Evolutionary conservation across 2,888 invertebrate species (phyloP).

Genomic region (Aricia artaxerxes): DNA sequence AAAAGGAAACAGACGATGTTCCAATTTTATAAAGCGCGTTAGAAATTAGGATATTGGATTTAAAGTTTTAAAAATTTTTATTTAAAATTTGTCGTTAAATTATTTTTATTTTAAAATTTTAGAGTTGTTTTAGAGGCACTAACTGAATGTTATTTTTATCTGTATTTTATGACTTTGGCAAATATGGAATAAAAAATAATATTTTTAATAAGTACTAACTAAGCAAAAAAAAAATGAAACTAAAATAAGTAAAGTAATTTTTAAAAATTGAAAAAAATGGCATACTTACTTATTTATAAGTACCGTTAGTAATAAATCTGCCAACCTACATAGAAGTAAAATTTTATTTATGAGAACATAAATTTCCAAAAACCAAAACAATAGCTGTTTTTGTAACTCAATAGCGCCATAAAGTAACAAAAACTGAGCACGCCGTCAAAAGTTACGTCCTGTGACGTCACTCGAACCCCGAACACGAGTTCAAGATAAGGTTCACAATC

Average conservation of each 20-base stretch:
- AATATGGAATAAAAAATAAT: neutral
- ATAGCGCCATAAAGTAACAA: conserved; percentile 30
- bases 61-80: conserved; percentile 37
- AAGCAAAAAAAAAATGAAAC: neutral
- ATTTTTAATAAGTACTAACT: neutral
- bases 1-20: conserved; percentile 52
- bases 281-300: neutral
- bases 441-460: conserved; percentile 45
- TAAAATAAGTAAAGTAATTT: neutral
- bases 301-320: neutral
- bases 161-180: neutral
- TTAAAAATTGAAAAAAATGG: neutral
- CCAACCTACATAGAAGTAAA: neutral
- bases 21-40: conserved; percentile 37
- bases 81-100: neutral
- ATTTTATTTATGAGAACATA: conserved; percentile 31
- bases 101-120: neutral
- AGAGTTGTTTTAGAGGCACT: no score
- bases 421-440: conserved; percentile 32
- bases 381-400: conserved; percentile 17
- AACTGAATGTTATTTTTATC: neutral
- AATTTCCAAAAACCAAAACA: conserved; percentile 27
- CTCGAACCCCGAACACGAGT: conserved; percentile 35
- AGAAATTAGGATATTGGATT: conserved; percentile 37
- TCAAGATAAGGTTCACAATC: conserved; percentile 33